A percentile compares a stretch with the other conserved stretches of the same genome.
Conservation (phyloP, 2,797 vertebrate species). For the Amphiprion clarkii region DNA sequence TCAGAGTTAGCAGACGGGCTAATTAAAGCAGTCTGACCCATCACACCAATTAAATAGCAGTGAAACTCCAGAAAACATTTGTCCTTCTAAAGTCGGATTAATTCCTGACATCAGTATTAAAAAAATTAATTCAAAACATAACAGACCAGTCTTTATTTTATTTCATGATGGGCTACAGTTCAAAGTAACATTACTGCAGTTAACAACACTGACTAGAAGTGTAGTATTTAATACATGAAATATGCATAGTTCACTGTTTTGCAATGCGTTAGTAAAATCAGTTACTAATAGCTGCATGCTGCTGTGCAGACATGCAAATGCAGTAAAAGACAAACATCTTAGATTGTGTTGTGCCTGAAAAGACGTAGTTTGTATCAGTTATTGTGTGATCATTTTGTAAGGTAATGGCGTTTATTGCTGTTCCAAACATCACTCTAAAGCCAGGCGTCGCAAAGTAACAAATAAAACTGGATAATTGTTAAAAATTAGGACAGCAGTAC, state of each 20-base stretch:
- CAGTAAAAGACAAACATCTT: background rate
- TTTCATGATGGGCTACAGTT: background rate
- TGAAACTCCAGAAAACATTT: constrained; percentile 39
- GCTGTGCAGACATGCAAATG: background rate
- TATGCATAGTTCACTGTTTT: background rate
- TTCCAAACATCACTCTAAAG: background rate
- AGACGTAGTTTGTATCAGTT: no score
- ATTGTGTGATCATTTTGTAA: no score
- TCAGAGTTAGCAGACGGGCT: constrained; percentile 45
- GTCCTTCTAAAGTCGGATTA: constrained; percentile 55
- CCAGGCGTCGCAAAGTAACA: background rate
- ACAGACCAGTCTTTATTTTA: constrained; percentile 14
- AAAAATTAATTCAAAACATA: constrained; percentile 27
- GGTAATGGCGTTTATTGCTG: background rate
- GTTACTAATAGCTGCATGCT: background rate
- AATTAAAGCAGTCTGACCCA: constrained; percentile 69
- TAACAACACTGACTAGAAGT: background rate
- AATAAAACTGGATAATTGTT: background rate
- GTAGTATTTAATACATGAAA: no score
- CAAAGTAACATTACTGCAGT: background rate
- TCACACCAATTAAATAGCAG: constrained; percentile 66
- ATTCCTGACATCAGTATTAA: constrained; percentile 52
- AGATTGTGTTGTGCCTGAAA: no score
- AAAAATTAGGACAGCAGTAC: background rate
- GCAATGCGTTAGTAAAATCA: background rate